These are phyloP conservation scores for Alaudala cheleensis DNA, from an alignment of 2,113 vertebrate species.

Conservation along the genomic window DNA sequence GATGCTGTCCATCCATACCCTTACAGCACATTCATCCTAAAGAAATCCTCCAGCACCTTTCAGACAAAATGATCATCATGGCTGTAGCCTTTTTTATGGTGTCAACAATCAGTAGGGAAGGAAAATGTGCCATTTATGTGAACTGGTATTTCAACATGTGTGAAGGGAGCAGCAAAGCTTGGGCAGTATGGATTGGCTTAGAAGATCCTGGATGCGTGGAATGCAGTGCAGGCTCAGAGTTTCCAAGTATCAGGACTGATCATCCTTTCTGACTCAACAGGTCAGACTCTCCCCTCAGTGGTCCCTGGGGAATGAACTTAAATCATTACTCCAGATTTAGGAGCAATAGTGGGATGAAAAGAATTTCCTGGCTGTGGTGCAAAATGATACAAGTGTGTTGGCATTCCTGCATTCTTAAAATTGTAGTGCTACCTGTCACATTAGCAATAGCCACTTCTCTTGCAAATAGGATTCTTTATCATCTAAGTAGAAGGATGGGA, in stretches of 20 bases:
- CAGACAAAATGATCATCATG: not conserved
- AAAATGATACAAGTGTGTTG: not conserved
- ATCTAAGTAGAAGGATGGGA: not conserved
- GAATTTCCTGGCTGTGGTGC: not conserved
- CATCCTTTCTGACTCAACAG: not conserved
- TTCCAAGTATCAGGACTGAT: not conserved
- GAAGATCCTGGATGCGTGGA: not conserved
- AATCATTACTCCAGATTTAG: not conserved
- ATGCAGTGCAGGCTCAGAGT: not conserved
- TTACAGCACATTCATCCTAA: not conserved
- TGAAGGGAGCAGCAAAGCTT: not conserved
- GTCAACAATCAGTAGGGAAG: not conserved
- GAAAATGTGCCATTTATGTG: not conserved
- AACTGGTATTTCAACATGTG: not conserved
- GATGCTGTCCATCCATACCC: not conserved
- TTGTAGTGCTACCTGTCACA: not conserved
- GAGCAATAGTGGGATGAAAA: not conserved
- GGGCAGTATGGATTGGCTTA: not conserved
- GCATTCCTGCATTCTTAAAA: not conserved
- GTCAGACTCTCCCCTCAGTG: not conserved
- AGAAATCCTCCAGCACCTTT: not conserved
- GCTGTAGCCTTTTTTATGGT: not conserved
- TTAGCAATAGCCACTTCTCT: not conserved
- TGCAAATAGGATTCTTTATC: not conserved
- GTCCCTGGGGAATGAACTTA: not conserved